A percentile compares a stretch with the other conserved stretches of the same genome.
Evolutionary conservation across 2,888 invertebrate genomes (phyloP).

Genomic region (Aproaerema taeniolella): DNA sequence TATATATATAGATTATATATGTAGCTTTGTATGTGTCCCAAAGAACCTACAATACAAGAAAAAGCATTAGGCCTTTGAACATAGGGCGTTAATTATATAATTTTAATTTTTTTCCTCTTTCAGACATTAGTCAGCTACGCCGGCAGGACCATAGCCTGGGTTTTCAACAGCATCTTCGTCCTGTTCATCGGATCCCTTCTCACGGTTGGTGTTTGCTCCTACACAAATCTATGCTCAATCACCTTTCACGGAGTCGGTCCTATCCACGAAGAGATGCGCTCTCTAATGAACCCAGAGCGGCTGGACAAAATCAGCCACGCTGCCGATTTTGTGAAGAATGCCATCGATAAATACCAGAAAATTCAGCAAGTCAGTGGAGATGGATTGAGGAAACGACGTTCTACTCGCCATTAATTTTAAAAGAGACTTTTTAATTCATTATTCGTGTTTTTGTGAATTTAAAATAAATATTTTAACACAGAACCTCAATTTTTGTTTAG

Average conservation of each 20-base stretch:
- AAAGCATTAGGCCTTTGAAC: too few species aligned
- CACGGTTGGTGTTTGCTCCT: conserved; percentile 73
- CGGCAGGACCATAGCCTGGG: conserved; percentile 51
- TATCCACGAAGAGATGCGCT: conserved; percentile 75
- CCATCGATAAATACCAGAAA: conserved; percentile 78
- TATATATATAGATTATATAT: too few species aligned
- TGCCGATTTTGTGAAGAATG: conserved; percentile 77
- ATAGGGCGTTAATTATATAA: too few species aligned
- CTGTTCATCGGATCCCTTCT: conserved; percentile 67
- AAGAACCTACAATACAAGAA: too few species aligned
- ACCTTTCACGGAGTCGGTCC: conserved; percentile 78
- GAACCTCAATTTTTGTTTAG: too few species aligned
- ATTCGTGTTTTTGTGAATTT: too few species aligned
- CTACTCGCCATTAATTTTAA: conserved; percentile 25
- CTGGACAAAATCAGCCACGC: conserved; percentile 78
- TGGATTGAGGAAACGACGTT: conserved; percentile 39
- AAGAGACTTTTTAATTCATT: conserved; percentile 6
- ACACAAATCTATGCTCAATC: conserved; percentile 80
- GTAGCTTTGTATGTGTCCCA: too few species aligned
- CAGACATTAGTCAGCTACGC: conserved; percentile 56
- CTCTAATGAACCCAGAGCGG: conserved; percentile 76
- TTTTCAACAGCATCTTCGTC: conserved; percentile 59
- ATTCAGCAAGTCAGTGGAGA: conserved; percentile 49
- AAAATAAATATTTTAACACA: too few species aligned
- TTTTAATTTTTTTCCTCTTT: conserved; percentile 23